Percentiles rank a stretch among this genome's conserved stretches.
Conservation (phyloP, 2,888 invertebrate genomes). For the Drosophila siamana region DNA sequence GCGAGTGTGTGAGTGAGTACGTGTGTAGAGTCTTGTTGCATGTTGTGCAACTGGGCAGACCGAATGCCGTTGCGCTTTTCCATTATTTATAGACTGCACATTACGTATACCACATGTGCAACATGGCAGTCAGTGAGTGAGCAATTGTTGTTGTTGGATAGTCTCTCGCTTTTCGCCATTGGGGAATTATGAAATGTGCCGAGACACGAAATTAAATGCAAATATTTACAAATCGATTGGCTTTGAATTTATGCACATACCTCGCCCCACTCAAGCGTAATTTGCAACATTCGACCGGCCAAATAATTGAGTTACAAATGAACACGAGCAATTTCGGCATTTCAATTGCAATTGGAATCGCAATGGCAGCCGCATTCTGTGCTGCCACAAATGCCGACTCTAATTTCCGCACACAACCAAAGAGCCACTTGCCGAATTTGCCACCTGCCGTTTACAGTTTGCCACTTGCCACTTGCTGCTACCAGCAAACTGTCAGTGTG, state of each 20-base stretch:
- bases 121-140: not conserved
- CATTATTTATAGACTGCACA: constrained; percentile 69
- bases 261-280: constrained; percentile 1
- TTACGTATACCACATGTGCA: constrained; percentile 66
- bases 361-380: constrained; percentile 28
- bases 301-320: constrained; percentile 29
- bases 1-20: constrained; percentile 2
- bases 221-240: constrained; percentile 40
- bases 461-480: not conserved
- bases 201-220: constrained; percentile 31
- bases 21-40: constrained; percentile 16
- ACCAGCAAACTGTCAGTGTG: constrained; percentile 13
- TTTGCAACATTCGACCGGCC: not conserved
- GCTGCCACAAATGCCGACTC: constrained; percentile 34
- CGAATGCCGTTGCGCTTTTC: constrained; percentile 45
- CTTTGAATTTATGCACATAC: constrained; percentile 4
- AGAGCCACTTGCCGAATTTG: constrained; percentile 7
- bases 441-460: not conserved
- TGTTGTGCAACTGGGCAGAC: constrained; percentile 44
- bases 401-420: constrained; percentile 52
- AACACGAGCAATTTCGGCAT: constrained; percentile 13
- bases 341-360: constrained; percentile 35
- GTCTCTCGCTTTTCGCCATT: not conserved
- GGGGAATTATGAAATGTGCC: constrained; percentile 25
- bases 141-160: constrained; percentile 1